Evolutionary conservation across 2,888 invertebrate species (phyloP), one percentile per base, ranked within the genome.

Genomic region (Dryococelus australis): DNA sequence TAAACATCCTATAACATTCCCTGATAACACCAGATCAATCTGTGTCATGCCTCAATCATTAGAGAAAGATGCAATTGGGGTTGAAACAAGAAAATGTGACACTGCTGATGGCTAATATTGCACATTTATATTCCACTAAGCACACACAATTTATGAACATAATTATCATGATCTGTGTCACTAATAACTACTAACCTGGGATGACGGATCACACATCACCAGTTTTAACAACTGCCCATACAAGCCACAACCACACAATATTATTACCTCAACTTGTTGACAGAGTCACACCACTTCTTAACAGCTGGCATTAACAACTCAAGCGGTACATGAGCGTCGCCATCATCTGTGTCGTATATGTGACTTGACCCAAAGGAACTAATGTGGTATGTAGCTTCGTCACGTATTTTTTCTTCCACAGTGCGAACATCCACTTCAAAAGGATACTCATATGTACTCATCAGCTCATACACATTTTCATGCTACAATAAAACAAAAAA

Each of bases 371-470:
- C 89, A 81, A 90, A 90, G 26, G 89, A 79, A 53, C 90, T 87
- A 24, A 92, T 91, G 53, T 90, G 90, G 89, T 91, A 92, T 13
- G 88, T 84, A 0, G 91, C 92, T 53, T 92, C 91, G 43, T 92
- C 91, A 10, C 92, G 88, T 53, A 92, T 91, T 88, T 92, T 92
- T 65, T 91, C 88, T 78, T 92, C 91, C 53, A 91, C 91, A 0
- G 92, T 90, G 80, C 92, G 91, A 88, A 90, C 91, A 88, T 92
- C 92, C 8, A 90, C 85, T 35, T 89, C 88, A 87, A 89, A 90
- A n/a, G 88, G 88, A 86, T 87, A 88, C 24, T 81, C 79, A 65
- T 86, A 87, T 20, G 86, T 81, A 6, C 26, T 26, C 26, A 88
- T 13, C 35, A 86, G 43, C 28, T 86, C 53, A 65, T 86, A 88